Evolutionary conservation across 2,888 invertebrate genomes (phyloP).

Genomic region (Drosophila stalkeri): DNA sequence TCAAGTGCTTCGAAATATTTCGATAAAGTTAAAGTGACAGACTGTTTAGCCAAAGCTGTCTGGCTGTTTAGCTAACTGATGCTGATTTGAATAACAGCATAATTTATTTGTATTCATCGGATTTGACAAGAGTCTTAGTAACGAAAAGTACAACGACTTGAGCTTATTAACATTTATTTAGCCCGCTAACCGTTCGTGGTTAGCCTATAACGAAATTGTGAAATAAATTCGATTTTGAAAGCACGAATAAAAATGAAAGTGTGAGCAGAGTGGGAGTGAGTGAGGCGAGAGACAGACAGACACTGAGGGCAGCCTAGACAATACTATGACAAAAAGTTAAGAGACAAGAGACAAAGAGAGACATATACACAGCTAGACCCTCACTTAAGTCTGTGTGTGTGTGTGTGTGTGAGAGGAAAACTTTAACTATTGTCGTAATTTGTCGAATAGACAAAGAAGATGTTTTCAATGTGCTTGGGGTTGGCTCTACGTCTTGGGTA

Average conservation of each 20-base stretch:
- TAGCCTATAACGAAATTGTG: slow-evolving; percentile 38
- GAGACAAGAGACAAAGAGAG: slow-evolving; percentile 38
- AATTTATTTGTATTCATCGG: slow-evolving; percentile 65
- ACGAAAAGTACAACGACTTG: slow-evolving; percentile 68
- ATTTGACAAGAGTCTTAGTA: slow-evolving; percentile 49
- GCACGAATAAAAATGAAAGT: slow-evolving; percentile 41
- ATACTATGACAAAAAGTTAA: slow-evolving; percentile 64
- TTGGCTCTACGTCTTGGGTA: slow-evolving; percentile 10
- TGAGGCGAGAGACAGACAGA: background rate
- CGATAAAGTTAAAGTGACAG: slow-evolving; percentile 31
- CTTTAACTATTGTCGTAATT: slow-evolving; percentile 56
- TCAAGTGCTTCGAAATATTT: slow-evolving; percentile 37
- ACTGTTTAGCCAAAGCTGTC: slow-evolving; percentile 6
- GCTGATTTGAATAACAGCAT: slow-evolving; percentile 69
- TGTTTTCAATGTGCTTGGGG: slow-evolving; percentile 31
- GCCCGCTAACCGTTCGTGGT: slow-evolving; percentile 45
- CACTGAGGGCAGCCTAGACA: slow-evolving; percentile 23
- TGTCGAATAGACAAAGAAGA: slow-evolving; percentile 72
- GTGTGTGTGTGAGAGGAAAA: slow-evolving; percentile 41
- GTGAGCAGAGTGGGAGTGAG: background rate
- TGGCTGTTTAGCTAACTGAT: slow-evolving; percentile 26
- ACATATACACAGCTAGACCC: slow-evolving; percentile 2
- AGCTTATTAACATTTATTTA: slow-evolving; percentile 77
- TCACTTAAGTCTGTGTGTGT: background rate
- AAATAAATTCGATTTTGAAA: slow-evolving; percentile 70